phyloP scores from a whole-genome alignment of 2,113 vertebrate species.

The Delphinapterus leucas region DNA sequence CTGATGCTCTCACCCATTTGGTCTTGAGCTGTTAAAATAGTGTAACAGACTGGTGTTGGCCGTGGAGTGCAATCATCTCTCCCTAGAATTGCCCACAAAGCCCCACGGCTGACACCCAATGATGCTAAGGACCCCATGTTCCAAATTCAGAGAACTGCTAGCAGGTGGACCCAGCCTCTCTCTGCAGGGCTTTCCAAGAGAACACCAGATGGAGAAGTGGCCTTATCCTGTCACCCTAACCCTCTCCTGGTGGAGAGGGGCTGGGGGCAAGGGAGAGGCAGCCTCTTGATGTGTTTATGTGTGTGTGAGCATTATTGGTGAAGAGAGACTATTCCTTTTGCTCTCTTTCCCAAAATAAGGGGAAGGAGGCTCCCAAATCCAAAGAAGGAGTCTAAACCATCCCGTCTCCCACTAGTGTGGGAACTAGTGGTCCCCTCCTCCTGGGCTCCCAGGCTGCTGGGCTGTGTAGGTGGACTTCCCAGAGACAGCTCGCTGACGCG shows the following conservation, averaged over 20 bases:
- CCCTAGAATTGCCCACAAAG: background rate
- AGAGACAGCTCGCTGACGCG: too few relatives aligned
- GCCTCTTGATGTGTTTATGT: background rate
- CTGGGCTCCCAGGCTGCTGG: too few relatives aligned
- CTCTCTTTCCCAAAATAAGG: background rate
- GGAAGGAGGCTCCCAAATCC: background rate
- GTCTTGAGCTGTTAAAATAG: background rate
- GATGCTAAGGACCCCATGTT: background rate
- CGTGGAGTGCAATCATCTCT: background rate
- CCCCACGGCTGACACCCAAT: background rate
- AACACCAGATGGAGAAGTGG: background rate
- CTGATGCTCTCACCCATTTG: background rate
- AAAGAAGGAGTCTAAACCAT: background rate
- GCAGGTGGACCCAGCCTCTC: background rate
- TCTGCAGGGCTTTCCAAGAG: background rate
- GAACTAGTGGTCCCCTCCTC: accelerated
- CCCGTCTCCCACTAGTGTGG: background rate
- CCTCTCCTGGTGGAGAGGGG: background rate
- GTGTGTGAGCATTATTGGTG: background rate
- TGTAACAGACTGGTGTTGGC: background rate
- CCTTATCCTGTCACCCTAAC: background rate
- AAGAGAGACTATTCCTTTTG: background rate
- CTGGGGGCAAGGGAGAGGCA: background rate
- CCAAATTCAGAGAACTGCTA: background rate
- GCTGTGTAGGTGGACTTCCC: too few relatives aligned